Evolutionary conservation across 2,113 vertebrate species (phyloP).

Genomic region (Urocolius indicus): DNA sequence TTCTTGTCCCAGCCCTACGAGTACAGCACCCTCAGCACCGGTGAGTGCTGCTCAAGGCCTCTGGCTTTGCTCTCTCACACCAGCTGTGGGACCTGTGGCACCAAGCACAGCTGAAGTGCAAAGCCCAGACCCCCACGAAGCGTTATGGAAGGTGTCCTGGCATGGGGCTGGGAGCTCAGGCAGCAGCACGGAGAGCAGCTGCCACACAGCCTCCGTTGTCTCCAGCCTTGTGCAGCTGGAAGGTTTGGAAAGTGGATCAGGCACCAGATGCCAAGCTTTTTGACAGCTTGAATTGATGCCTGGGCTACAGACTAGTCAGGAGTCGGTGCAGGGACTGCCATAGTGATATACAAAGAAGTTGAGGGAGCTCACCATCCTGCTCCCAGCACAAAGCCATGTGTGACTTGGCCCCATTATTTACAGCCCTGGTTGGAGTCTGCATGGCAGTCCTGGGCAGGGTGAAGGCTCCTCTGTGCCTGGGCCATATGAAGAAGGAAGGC

Average conservation of each 20-base stretch:
- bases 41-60: slow-evolving; percentile 56
- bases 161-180: accelerated
- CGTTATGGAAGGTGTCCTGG: background rate
- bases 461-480: accelerated
- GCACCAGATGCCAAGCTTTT: background rate
- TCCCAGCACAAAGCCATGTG: accelerated
- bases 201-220: accelerated
- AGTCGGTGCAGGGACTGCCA: background rate
- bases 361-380: background rate
- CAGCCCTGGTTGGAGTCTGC: background rate
- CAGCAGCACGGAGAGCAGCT: background rate
- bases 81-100: background rate
- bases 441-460: background rate
- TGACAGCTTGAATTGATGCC: background rate
- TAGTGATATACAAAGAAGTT: background rate
- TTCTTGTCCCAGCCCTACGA: slow-evolving; percentile 88
- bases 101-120: accelerated
- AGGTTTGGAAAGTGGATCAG: background rate
- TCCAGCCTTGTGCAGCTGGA: accelerated
- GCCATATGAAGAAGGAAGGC: background rate
- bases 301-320: background rate
- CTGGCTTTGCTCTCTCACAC: background rate
- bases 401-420: background rate
- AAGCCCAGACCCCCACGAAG: background rate
- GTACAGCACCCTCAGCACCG: background rate